These are phyloP conservation scores for Gambusia yucatana DNA, from an alignment of 2,797 vertebrate genomes.

Conservation along the genomic window DNA sequence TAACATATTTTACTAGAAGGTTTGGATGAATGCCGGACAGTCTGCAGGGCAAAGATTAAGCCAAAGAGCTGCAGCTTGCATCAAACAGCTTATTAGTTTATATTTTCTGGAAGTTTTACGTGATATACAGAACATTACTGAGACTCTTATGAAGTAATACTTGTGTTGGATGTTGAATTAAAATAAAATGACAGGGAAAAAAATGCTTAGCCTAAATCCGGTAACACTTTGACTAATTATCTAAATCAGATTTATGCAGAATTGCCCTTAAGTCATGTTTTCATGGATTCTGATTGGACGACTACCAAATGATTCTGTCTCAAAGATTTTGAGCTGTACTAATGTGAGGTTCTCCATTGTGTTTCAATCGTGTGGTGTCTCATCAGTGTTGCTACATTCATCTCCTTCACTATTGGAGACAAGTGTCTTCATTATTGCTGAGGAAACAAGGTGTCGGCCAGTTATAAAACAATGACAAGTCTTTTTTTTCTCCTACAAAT, in stretches of 20 bases:
- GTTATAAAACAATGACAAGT: background rate
- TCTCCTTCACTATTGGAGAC: background rate
- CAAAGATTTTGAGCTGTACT: background rate
- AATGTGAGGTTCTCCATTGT: background rate
- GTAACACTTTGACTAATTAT: background rate
- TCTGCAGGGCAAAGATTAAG: background rate
- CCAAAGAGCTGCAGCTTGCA: background rate
- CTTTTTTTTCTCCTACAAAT: rapidly evolving
- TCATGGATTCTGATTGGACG: background rate
- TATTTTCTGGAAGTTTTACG: background rate
- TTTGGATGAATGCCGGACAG: background rate
- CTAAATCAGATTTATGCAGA: background rate
- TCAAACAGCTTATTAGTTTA: background rate
- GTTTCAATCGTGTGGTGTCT: background rate
- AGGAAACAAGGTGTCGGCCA: background rate
- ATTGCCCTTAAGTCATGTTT: background rate
- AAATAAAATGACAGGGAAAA: background rate
- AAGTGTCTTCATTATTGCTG: background rate
- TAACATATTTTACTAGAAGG: background rate
- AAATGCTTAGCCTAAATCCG: background rate
- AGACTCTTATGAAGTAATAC: background rate
- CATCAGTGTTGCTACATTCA: background rate
- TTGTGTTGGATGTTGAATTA: background rate
- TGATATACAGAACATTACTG: background rate
- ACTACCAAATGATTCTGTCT: background rate